phyloP scores from a whole-genome alignment of 2,113 vertebrate genomes.

The Gymnogyps californianus region DNA sequence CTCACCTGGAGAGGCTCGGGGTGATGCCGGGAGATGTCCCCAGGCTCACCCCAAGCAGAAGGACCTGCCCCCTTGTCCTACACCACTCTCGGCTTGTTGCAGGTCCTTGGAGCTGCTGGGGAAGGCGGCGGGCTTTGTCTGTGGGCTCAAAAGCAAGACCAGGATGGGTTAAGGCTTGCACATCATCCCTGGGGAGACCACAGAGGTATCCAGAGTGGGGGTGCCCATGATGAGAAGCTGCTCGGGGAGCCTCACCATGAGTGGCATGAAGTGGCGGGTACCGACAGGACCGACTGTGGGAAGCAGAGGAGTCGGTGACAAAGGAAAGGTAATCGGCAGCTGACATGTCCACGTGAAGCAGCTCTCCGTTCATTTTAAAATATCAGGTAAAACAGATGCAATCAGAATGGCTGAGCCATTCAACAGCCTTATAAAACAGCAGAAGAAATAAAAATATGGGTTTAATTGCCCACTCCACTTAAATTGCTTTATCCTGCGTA shows the following conservation, averaged over 20 bases:
- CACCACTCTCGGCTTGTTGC: neutral
- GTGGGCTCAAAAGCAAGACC: neutral
- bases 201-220: neutral
- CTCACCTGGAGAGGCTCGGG: neutral
- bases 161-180: neutral
- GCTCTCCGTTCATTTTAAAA: neutral
- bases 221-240: rapidly evolving
- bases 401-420: neutral
- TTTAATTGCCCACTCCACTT: neutral
- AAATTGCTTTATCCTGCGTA: neutral
- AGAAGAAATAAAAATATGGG: neutral
- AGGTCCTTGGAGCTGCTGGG: neutral
- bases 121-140: neutral
- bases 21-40: neutral
- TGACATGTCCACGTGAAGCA: neutral
- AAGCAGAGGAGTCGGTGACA: neutral
- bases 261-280: neutral
- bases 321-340: neutral
- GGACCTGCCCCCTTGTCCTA: neutral
- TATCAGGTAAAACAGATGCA: neutral
- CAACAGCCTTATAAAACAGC: neutral
- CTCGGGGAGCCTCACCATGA: rapidly evolving
- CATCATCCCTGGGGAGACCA: neutral
- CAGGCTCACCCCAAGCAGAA: neutral
- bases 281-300: rapidly evolving